Conservation (phyloP, 2,888 invertebrate species). For the Toxonevra muliebris region DNA sequence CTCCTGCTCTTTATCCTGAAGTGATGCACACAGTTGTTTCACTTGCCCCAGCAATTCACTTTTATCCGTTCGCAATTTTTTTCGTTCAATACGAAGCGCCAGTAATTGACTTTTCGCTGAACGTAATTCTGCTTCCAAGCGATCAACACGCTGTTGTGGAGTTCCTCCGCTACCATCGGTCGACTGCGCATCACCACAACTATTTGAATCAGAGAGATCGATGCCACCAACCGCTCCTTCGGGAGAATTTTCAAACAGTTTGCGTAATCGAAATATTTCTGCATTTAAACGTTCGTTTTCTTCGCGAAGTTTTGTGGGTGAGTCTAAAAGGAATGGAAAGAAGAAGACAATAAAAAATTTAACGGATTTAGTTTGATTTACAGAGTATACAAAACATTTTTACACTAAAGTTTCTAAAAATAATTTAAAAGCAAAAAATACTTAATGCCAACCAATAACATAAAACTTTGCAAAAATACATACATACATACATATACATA, state of each 20-base stretch:
- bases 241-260: conserved; percentile 69
- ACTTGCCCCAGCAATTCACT: conserved; percentile 92
- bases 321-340: conserved; percentile 45
- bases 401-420: too few relatives aligned
- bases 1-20: conserved; percentile 95
- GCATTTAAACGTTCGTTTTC: conserved; percentile 80
- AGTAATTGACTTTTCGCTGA: conserved; percentile 61
- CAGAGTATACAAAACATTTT: too few relatives aligned
- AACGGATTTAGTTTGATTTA: too few relatives aligned
- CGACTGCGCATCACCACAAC: conserved; percentile 65
- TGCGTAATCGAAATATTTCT: conserved; percentile 60
- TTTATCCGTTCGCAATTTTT: conserved; percentile 91
- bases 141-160: conserved; percentile 66
- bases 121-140: conserved; percentile 64
- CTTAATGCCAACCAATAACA: too few relatives aligned
- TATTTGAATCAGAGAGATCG: conserved; percentile 60
- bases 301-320: conserved; percentile 64
- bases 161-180: conserved; percentile 58
- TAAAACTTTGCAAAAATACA: too few relatives aligned
- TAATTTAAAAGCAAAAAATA: too few relatives aligned
- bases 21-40: conserved; percentile 91
- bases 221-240: conserved; percentile 69
- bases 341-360: neutral
- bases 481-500: too few relatives aligned
- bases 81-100: conserved; percentile 89